Percentiles rank a stretch among this genome's conserved stretches.
phyloP scores from a whole-genome alignment of 2,888 invertebrate genomes.

The Calameuta idolon region DNA sequence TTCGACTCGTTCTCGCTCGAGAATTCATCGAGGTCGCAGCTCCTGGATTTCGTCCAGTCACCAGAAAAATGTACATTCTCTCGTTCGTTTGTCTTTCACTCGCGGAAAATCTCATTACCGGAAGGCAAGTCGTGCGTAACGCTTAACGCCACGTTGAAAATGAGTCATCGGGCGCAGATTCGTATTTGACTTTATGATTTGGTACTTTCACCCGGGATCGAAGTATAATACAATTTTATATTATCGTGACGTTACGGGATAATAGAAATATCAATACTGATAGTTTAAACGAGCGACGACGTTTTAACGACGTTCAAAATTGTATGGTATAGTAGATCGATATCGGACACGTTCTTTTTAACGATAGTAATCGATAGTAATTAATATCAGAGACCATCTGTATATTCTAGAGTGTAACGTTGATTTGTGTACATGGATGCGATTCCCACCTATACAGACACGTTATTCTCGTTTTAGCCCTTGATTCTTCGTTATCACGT shows the following conservation, averaged over 20 bases:
- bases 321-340: no score
- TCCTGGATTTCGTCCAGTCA: background rate
- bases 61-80: background rate
- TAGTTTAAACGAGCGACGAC: background rate
- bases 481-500: background rate
- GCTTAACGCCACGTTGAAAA: background rate
- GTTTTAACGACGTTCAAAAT: background rate
- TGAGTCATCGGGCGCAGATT: background rate
- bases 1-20: background rate
- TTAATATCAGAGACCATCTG: background rate
- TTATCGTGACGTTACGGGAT: background rate
- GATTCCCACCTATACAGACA: background rate
- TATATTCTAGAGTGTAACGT: background rate
- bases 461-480: background rate
- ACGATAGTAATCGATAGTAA: background rate
- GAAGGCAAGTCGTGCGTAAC: background rate
- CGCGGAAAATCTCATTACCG: background rate
- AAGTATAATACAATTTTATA: background rate
- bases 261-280: background rate
- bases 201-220: background rate
- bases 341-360: no score
- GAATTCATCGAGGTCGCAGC: background rate
- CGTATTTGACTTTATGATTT: background rate
- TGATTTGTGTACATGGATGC: background rate
- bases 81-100: background rate